phyloP scores from a whole-genome alignment of 2,113 vertebrate genomes.

The Sceloporus undulatus region DNA sequence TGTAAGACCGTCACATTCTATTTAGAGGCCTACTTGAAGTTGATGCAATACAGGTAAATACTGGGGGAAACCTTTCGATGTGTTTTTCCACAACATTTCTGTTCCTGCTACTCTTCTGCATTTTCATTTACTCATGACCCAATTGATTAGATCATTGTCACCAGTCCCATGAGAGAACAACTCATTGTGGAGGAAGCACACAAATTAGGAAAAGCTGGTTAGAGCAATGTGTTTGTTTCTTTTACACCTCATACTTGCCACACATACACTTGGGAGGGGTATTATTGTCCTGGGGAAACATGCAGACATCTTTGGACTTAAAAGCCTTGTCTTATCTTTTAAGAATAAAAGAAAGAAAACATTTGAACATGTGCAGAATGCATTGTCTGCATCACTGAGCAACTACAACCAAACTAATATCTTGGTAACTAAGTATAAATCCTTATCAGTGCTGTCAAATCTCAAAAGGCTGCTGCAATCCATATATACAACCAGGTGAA shows the following conservation, averaged over 20 bases:
- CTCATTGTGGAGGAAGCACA: conserved; percentile 47
- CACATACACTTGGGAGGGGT: background rate
- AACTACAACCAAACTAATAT: too few species aligned
- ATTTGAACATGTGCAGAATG: background rate
- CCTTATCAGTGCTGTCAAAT: too few species aligned
- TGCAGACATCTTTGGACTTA: too few species aligned
- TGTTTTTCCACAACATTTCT: conserved; percentile 56
- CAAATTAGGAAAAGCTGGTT: conserved; percentile 53
- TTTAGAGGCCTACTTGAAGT: conserved; percentile 81
- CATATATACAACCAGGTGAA: too few species aligned
- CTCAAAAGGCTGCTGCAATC: too few species aligned
- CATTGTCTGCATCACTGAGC: too few species aligned
- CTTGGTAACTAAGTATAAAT: too few species aligned
- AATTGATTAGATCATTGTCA: conserved; percentile 64
- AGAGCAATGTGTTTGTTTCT: conserved; percentile 20
- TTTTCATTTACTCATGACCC: conserved; percentile 64
- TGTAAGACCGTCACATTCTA: conserved; percentile 85
- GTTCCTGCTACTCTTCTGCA: conserved; percentile 54
- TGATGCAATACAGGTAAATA: conserved; percentile 74
- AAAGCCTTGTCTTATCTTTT: too few species aligned
- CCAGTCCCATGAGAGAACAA: conserved; percentile 49
- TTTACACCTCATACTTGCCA: background rate
- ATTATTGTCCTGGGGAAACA: too few species aligned
- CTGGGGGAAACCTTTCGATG: conserved; percentile 54
- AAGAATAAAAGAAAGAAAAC: too few species aligned